These are phyloP conservation scores for Aphyosemion australe DNA, from an alignment of 2,113 vertebrate genomes.

Conservation along the genomic window DNA sequence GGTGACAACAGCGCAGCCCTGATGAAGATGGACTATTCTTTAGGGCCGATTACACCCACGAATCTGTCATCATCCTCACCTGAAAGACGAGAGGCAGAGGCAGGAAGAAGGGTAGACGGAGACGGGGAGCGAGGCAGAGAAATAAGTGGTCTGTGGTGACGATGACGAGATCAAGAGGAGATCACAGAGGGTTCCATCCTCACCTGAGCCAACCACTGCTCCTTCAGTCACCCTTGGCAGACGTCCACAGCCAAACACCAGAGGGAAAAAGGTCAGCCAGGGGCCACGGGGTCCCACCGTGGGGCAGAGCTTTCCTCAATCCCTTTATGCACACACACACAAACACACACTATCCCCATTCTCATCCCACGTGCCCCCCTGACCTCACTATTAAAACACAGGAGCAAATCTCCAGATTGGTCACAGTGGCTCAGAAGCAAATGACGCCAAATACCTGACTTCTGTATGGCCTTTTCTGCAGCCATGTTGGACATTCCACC, in stretches of 20 bases:
- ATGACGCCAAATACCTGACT: slow-evolving; percentile 70
- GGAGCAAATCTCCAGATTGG: slow-evolving; percentile 74
- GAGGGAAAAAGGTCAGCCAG: slow-evolving; percentile 56
- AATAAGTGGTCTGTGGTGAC: slow-evolving; percentile 15
- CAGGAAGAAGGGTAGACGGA: slow-evolving; percentile 42
- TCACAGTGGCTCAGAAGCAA: slow-evolving; percentile 73
- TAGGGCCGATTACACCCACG: slow-evolving; percentile 31
- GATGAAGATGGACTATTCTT: slow-evolving; percentile 54
- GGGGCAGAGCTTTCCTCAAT: slow-evolving; percentile 62
- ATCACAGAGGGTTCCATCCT: slow-evolving; percentile 47
- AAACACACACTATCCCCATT: slow-evolving; percentile 42
- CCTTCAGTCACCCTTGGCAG: slow-evolving; percentile 54
- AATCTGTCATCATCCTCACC: slow-evolving; percentile 64
- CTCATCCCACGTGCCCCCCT: slow-evolving; percentile 59
- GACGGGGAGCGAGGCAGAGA: slow-evolving; percentile 30
- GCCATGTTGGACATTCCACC: slow-evolving; percentile 30
- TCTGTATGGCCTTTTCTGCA: slow-evolving; percentile 52
- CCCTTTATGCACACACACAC: slow-evolving; percentile 50
- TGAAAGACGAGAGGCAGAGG: slow-evolving; percentile 60
- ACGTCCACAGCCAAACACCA: slow-evolving; percentile 43
- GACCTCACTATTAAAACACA: slow-evolving; percentile 76
- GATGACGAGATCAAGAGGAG: slow-evolving; percentile 30
- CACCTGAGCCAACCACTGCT: slow-evolving; percentile 46
- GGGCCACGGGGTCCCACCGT: slow-evolving; percentile 58
- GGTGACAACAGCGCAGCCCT: slow-evolving; percentile 18